These are phyloP conservation scores for Campylorhamphus procurvoides DNA, from an alignment of 2,113 vertebrate genomes.

Conservation along the genomic window DNA sequence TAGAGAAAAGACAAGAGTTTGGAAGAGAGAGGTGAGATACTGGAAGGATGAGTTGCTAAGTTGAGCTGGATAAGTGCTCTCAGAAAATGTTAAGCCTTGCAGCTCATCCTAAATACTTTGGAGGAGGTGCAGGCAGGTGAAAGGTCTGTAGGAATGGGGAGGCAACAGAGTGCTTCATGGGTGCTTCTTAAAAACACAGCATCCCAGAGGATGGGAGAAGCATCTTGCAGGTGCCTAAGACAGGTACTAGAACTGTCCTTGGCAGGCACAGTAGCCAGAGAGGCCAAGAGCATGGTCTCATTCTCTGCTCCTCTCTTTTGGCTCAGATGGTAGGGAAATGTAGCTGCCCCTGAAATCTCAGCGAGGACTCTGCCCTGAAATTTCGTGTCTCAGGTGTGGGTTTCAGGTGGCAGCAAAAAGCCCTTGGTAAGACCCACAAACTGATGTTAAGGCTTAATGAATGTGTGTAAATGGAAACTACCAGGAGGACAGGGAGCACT, in stretches of 20 bases:
- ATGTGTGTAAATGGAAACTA: background rate
- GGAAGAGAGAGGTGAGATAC: background rate
- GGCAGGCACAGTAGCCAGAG: background rate
- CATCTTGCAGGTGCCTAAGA: background rate
- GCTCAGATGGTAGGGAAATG: background rate
- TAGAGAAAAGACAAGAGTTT: background rate
- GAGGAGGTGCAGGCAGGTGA: background rate
- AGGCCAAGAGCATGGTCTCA: background rate
- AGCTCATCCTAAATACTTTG: background rate
- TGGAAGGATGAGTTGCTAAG: background rate
- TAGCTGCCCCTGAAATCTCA: background rate
- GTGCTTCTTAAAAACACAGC: background rate
- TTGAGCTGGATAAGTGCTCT: background rate
- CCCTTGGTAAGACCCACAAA: background rate
- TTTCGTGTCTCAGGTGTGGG: accelerated
- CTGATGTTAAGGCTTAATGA: background rate
- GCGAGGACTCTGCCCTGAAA: background rate
- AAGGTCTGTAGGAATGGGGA: background rate
- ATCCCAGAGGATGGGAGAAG: background rate
- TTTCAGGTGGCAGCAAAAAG: background rate
- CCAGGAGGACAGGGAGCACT: background rate
- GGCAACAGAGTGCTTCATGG: background rate
- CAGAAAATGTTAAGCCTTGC: background rate
- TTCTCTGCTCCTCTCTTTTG: background rate
- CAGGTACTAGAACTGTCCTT: background rate